Evolutionary conservation across 2,113 vertebrate species (phyloP), one percentile per base, ranked within the genome.

Genomic region (Irena cyanogastra): DNA sequence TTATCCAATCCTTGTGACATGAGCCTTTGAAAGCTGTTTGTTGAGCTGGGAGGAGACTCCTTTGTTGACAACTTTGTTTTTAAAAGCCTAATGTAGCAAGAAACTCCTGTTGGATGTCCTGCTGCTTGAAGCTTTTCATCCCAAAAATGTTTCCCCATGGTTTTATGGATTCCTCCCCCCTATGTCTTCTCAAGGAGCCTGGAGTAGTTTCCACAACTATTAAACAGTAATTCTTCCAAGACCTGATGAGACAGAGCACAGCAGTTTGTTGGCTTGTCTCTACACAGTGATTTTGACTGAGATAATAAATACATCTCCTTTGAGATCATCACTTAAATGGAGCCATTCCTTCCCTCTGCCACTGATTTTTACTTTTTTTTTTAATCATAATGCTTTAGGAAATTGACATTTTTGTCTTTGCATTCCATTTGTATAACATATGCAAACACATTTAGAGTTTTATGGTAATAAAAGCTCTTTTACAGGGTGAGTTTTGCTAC

Each of bases 361-460:
- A 30, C 3, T 49, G 13, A 10, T 45, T 39, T 35, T 84, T 10
- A 15, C 54, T 50, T 71, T 78, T 60, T 31, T 65, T 70, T 87
- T 63, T 15, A n/a, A 80, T 16, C 35, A 4, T 10, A 13, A 11
- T 24, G 5, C n/a, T 64, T 33, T 24, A 49, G 11, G 24, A 35
- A 49, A 44, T 10, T 60, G 45, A 1, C 5, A 17, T 78, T 71
- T 80, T 16, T 1, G 0, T 26, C 7, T 64, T 57, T 9, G 0
- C 65, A 13, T 45, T 64, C 14, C 15, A 26, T 20, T 19, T 75
- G 1, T 5, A 13, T 44, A 39, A 5, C 13, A n/a, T 10, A 49
- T 31, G 13, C 20, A 69, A 50, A 69, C 26, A 10, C 18, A 12
- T 47, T 77, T 60, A 59, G 30, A 21, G 4, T 31, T 83, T 21